Evolutionary conservation across 2,888 invertebrate species (phyloP).

Genomic region (Ferdinandea cuprea): DNA sequence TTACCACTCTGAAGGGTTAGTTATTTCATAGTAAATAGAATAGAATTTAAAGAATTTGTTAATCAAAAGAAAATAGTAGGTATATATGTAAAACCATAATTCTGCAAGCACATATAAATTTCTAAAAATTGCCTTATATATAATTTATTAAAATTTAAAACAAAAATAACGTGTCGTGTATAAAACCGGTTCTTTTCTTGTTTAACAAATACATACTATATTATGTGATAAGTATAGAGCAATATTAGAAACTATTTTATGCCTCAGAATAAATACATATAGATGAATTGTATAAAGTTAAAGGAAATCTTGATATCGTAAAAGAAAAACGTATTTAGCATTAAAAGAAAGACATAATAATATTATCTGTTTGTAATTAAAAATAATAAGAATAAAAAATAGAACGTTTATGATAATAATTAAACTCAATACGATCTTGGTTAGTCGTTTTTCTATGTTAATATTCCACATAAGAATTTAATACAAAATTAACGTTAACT

Average conservation of each 20-base stretch:
- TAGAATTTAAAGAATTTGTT: neutral
- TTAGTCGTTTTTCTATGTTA: neutral
- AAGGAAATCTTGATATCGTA: neutral
- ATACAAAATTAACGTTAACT: too few relatives aligned
- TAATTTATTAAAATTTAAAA: slow-evolving; percentile 1
- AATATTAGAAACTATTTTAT: slow-evolving; percentile 7
- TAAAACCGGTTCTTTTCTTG: neutral
- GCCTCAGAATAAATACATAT: neutral
- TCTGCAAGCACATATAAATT: neutral
- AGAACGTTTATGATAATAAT: neutral
- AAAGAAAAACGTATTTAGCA: neutral
- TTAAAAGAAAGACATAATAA: neutral
- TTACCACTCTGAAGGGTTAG: too few relatives aligned
- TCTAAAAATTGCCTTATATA: slow-evolving; percentile 15
- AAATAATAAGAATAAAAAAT: neutral
- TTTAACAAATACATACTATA: neutral
- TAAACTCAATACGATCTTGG: neutral
- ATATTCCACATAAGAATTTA: neutral
- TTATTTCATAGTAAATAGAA: neutral
- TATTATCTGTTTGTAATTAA: neutral
- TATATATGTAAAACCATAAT: neutral
- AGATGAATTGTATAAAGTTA: slow-evolving; percentile 12
- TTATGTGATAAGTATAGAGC: slow-evolving; percentile 11
- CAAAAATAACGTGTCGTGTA: too few relatives aligned
- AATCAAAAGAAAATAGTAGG: neutral